phyloP scores from a whole-genome alignment of 2,888 invertebrate genomes.

The Tinea semifulvella region DNA sequence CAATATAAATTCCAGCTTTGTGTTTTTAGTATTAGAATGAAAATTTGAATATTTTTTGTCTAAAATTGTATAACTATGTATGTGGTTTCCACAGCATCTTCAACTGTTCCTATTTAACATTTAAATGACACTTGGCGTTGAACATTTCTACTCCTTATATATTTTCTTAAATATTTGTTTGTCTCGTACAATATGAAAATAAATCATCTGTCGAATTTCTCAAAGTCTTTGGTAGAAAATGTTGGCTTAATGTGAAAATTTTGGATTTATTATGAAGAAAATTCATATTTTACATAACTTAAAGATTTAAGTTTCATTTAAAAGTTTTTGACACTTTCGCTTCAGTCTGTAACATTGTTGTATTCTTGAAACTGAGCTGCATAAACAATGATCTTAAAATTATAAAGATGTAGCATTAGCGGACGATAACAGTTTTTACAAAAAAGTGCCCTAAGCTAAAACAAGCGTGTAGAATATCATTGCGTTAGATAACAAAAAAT shows the following conservation, averaged over 20 bases:
- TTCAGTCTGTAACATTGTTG: not conserved
- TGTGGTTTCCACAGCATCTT: not conserved
- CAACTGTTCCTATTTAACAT: slow-evolving; percentile 20
- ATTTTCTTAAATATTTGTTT: slow-evolving; percentile 35
- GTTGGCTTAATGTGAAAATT: not conserved
- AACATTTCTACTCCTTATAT: slow-evolving; percentile 27
- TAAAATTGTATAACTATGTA: not conserved
- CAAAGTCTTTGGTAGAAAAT: not conserved
- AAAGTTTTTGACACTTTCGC: not conserved
- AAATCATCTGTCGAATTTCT: not conserved
- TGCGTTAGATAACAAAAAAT: no score
- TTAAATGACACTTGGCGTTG: slow-evolving; percentile 36
- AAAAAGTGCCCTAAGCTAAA: no score
- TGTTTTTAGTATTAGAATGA: not conserved
- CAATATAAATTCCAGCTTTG: not conserved
- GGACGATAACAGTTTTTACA: no score
- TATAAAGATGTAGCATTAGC: no score
- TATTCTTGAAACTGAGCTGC: no score
- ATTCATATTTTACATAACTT: not conserved
- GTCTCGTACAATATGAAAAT: slow-evolving; percentile 15
- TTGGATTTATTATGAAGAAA: not conserved
- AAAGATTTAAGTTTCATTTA: not conserved
- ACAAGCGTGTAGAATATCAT: no score
- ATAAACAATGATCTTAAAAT: no score
- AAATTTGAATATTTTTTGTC: not conserved